Conservation (phyloP, 2,797 vertebrate species). For the Naso thynnoides region DNA sequence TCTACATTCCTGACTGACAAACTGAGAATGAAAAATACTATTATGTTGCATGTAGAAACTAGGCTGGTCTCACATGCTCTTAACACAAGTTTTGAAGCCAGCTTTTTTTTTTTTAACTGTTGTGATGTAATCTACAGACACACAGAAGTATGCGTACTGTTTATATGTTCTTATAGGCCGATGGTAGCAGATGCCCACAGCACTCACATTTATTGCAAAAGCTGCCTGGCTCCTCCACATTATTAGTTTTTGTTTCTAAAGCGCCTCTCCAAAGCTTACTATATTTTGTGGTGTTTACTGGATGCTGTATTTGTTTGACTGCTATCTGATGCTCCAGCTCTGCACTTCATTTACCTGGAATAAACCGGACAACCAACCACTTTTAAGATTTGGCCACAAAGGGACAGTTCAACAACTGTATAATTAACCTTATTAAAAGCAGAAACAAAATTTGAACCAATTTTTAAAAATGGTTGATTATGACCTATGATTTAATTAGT, state of each 20-base stretch:
- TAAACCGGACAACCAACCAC: not conserved
- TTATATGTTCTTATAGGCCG: not conserved
- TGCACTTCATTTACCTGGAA: not conserved
- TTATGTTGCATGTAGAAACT: not conserved
- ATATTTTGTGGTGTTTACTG: conserved; percentile 12
- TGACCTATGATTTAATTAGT: too few species aligned
- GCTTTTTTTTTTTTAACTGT: not conserved
- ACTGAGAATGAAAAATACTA: conserved; percentile 17
- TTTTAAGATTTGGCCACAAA: not conserved
- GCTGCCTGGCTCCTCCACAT: not conserved
- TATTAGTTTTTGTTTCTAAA: conserved; percentile 1
- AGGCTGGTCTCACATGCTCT: not conserved
- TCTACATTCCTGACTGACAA: conserved; percentile 1
- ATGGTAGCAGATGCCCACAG: conserved; percentile 2
- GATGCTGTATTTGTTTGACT: conserved; percentile 7
- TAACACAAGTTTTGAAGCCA: not conserved
- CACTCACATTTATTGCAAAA: conserved; percentile 2
- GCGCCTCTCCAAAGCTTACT: not conserved
- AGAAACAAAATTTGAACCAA: too few species aligned
- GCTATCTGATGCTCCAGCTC: not conserved
- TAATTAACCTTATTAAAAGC: not conserved
- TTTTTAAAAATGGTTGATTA: too few species aligned
- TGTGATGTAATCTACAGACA: conserved; percentile 29
- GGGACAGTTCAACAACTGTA: not conserved
- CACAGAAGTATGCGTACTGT: conserved; percentile 3